Evolutionary conservation across 2,888 invertebrate genomes (phyloP).

Genomic region (Xestobium rufovillosum): DNA sequence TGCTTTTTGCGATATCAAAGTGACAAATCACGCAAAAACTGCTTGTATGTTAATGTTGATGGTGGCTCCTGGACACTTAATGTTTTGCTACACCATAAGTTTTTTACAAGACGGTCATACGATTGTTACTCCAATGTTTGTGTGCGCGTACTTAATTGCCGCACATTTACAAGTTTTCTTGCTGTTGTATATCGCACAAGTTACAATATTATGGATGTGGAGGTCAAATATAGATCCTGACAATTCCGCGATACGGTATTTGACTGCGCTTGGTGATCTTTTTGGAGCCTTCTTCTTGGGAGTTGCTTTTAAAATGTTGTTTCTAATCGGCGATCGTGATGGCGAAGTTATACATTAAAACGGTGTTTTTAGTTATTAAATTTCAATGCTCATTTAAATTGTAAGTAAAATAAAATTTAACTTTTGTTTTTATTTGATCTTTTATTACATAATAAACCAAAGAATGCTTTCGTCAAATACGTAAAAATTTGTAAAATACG

Average conservation of each 20-base stretch:
- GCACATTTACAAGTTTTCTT: conserved; percentile 51
- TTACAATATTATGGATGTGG: conserved; percentile 82
- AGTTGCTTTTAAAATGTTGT: conserved; percentile 64
- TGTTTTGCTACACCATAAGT: conserved; percentile 83
- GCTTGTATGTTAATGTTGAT: conserved; percentile 51
- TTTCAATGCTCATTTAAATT: no score
- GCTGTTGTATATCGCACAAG: conserved; percentile 70
- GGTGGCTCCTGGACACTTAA: conserved; percentile 85
- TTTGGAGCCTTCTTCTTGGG: conserved; percentile 74
- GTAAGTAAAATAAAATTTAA: conserved; percentile 58
- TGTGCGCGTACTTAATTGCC: conserved; percentile 52
- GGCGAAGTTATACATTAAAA: conserved; percentile 66
- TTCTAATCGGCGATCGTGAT: conserved; percentile 66
- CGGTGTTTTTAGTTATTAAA: no score
- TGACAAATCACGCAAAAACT: conserved; percentile 40
- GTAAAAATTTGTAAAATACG: conserved; percentile 86
- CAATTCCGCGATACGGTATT: conserved; percentile 82
- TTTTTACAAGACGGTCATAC: conserved; percentile 78
- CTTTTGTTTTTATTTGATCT: conserved; percentile 74
- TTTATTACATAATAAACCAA: conserved; percentile 73
- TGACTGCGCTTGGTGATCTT: conserved; percentile 83
- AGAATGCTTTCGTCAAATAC: conserved; percentile 70
- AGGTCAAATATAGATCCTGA: conserved; percentile 74
- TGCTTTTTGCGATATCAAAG: conserved; percentile 47
- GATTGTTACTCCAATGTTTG: conserved; percentile 73